phyloP scores from a whole-genome alignment of 2,888 invertebrate species.

The Vannuccia rotundouncinata region DNA sequence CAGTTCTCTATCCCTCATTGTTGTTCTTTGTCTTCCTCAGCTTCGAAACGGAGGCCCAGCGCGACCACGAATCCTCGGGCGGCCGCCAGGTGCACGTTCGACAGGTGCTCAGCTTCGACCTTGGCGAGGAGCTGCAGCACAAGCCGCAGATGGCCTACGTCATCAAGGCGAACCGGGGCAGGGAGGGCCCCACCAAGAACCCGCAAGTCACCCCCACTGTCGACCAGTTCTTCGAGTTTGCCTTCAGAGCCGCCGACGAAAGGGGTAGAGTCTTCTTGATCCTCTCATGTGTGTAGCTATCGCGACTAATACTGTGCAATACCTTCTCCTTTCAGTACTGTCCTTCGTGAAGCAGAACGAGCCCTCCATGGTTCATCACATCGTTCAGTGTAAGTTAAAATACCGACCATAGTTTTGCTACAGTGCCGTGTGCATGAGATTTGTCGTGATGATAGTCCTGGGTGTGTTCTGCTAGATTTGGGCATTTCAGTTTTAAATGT shows the following conservation, averaged over 20 bases:
- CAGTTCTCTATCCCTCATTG: neutral
- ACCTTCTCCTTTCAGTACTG: neutral
- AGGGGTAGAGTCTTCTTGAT: slow-evolving; percentile 1
- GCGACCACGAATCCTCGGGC: neutral
- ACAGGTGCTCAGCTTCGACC: slow-evolving; percentile 37
- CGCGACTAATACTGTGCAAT: too few relatives aligned
- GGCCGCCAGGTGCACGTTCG: slow-evolving; percentile 24
- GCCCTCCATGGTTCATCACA: neutral
- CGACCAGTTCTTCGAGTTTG: slow-evolving; percentile 31
- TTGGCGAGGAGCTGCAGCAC: slow-evolving; percentile 34
- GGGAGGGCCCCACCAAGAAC: slow-evolving; percentile 3
- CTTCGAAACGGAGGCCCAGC: slow-evolving; percentile 35
- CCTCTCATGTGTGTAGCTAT: too few relatives aligned
- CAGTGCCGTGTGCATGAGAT: too few relatives aligned
- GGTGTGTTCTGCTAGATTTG: too few relatives aligned
- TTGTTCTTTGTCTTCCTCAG: neutral
- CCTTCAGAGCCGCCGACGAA: slow-evolving; percentile 33
- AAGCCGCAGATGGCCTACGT: slow-evolving; percentile 37
- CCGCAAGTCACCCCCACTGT: slow-evolving; percentile 8
- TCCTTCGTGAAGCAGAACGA: neutral
- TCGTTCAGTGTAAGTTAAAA: neutral
- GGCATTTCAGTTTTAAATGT: too few relatives aligned
- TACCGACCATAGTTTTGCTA: neutral
- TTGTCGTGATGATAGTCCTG: too few relatives aligned
- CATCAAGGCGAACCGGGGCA: slow-evolving; percentile 27